Evolutionary conservation across 2,888 invertebrate genomes (phyloP).

Genomic region (Drosophila pseudotalamancana): DNA sequence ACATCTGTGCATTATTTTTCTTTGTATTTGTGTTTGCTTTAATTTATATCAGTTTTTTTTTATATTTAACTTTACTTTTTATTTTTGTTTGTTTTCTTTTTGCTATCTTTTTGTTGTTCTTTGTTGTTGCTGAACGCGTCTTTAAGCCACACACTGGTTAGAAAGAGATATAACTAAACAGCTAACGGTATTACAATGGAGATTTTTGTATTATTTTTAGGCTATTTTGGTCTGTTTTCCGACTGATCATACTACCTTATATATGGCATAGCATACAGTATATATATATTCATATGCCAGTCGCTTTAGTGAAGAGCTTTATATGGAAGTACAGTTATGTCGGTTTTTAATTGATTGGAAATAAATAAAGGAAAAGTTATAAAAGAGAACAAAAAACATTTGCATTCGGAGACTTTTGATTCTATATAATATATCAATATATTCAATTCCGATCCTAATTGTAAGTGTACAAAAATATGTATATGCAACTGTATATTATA

Average conservation of each 20-base stretch:
- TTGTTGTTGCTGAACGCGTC: conserved; percentile 20
- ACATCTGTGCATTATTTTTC: neutral
- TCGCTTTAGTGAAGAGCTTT: conserved; percentile 20
- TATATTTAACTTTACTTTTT: conserved; percentile 8
- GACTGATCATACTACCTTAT: conserved; percentile 1
- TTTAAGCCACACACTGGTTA: conserved; percentile 46
- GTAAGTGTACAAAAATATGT: conserved; percentile 39
- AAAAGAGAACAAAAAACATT: conserved; percentile 9
- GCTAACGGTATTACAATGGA: neutral
- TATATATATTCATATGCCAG: neutral
- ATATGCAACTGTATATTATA: neutral
- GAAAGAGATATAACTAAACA: neutral
- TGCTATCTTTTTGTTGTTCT: neutral
- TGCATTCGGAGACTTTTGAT: conserved; percentile 25
- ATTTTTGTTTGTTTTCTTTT: neutral
- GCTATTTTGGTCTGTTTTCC: conserved; percentile 32
- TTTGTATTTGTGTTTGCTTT: neutral
- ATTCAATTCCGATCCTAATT: conserved; percentile 13
- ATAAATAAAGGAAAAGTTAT: too few species aligned
- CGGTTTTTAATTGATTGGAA: too few species aligned
- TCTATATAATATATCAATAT: conserved; percentile 2
- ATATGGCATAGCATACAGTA: too few species aligned
- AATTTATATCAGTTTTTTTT: neutral
- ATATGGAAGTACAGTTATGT: conserved; percentile 5
- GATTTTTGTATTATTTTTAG: too few species aligned